Base-by-base conservation (phyloP, 2,888 invertebrate genomes). In the Caenorhabditis sulstoni region DNA sequence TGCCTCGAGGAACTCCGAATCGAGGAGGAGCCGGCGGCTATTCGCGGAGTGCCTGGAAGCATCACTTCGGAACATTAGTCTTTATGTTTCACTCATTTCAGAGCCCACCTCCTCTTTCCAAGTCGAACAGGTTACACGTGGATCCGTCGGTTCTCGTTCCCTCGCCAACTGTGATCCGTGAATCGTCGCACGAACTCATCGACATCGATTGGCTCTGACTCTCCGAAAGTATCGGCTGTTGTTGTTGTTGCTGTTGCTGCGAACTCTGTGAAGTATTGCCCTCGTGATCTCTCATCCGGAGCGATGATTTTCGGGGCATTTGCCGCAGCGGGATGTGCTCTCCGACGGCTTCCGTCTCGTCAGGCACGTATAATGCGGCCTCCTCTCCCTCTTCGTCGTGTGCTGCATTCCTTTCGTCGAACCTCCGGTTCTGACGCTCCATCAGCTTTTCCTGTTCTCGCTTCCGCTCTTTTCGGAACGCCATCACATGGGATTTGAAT, bases 51-150 rank as follows among this genome's bases (percentile, higher is more conserved):
- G n/a, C 74, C 67, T 59, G 61, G 5, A 52, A 58, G 29, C 29
- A 29, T 29, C 14, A 9, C n/a, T 8, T 22, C 22, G 50, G 29
- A 23, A 20, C 14, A 14, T 29, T 8, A 1, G 22, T 52, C 14
- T 52, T 22, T 29, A 23, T 37, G 37, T 16, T 14, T 22, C 4
- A 4, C 41, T 49, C 11, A 39, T 14, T 29, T 7, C 4, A 29
- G 29, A 3, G 29, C 29, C 7, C 16, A 68, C 68, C 68, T 61
- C 81, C 83, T 47, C 76, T 70, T 22, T 65, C 61, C 12, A 79
- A 71, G 7, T 81, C 75, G 61, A 79, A 84, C 35, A 84, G 62
- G 73, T 84, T 84, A 55, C 82, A 82, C 22, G 83, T 82, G 9
- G 80, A 84, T 9, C 83, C 83, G 61, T 82, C 79, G 35, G 62